phyloP scores from a whole-genome alignment of 2,888 invertebrate genomes.

The Brassicogethes aeneus region DNA sequence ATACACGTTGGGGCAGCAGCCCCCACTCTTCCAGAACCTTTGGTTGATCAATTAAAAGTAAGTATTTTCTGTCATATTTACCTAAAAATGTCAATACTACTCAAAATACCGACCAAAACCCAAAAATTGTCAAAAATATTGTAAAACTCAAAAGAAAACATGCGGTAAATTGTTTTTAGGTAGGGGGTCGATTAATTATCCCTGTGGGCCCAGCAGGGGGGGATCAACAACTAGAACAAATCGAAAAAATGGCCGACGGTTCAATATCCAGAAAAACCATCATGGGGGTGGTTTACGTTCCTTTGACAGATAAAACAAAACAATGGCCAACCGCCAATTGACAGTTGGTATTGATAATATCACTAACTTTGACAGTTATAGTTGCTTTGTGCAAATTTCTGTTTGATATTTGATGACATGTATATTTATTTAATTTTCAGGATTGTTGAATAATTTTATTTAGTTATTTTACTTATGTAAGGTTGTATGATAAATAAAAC shows the following conservation, averaged over 20 bases:
- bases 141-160: too few relatives aligned
- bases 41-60: conserved; percentile 77
- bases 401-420: too few relatives aligned
- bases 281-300: conserved; percentile 96
- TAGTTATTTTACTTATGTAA: too few relatives aligned
- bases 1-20: conserved; percentile 93
- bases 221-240: conserved; percentile 78
- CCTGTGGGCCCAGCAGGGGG: conserved; percentile 84
- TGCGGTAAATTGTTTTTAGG: conserved; percentile 23
- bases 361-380: not conserved
- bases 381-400: too few relatives aligned
- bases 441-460: too few relatives aligned
- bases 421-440: too few relatives aligned
- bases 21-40: conserved; percentile 62
- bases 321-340: conserved; percentile 52
- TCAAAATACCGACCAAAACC: too few relatives aligned
- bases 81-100: too few relatives aligned
- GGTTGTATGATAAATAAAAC: too few relatives aligned
- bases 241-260: conserved; percentile 83
- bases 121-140: too few relatives aligned
- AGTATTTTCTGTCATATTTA: too few relatives aligned
- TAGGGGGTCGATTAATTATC: conserved; percentile 85
- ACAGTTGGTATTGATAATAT: conserved; percentile 24
- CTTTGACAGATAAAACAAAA: conserved; percentile 76
- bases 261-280: conserved; percentile 63